Evolutionary conservation across 2,797 vertebrate genomes (phyloP), one percentile per base, ranked within the genome.

Genomic region (Podargus strigoides): DNA sequence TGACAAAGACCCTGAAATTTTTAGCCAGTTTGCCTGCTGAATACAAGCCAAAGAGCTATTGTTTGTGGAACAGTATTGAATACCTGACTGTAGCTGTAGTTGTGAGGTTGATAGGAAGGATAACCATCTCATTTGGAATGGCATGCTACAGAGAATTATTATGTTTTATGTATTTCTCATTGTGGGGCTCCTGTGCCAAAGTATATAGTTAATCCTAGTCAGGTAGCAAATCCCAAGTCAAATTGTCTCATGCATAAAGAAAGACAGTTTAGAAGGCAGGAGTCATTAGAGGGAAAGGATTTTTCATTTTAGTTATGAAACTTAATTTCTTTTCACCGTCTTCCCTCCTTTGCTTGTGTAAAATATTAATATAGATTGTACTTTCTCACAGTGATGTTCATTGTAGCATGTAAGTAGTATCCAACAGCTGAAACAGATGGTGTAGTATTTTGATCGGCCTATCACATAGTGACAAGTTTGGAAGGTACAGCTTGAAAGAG

Each of bases 291-390:
- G 67, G 39, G 39, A 82, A 91, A 93, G 20, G 62, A 86, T 78
- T 95, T 91, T 94, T 91, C 90, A 56, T 76, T 93, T 90, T 67
- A 83, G 64, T 93, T 90, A 69, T 81, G 69, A 73, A 90, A 73
- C 58, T 70, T 87, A 75, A 81, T 95, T 95, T 95, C 68, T 95
- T 96, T 92, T 89, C 60, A 27, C 81, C 70, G 47, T 77, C 80
- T 86, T 89, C 44, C 10, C 44, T 89, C 37, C 58, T 91, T 87
- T 94, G 34, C 66, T 55, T 76, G 66, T 89, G 47, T 83, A 60
- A 94, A 93, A 84, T 95, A 89, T 72, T 94, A 83, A 85, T 67
- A 55, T 13, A 72, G 73, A 68, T 89, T 89, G 44, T 85, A 85
- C 77, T 89, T 89, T 89, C 75, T 85, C 85, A 86, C 58, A 83